Conservation (phyloP, 2,797 vertebrate species). For the Jordanella pulchra region DNA sequence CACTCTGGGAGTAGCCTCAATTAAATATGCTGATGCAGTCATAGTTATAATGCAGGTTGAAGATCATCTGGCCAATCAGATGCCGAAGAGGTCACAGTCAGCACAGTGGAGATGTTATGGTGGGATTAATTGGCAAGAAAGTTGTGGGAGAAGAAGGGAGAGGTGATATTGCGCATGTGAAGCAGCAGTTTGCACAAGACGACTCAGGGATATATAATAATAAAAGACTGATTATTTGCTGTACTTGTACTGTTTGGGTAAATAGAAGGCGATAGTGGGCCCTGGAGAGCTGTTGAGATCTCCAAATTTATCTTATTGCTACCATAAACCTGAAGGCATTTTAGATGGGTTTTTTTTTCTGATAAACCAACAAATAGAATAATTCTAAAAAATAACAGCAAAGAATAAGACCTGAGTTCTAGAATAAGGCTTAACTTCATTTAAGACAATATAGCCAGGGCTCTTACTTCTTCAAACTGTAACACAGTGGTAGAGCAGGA, state of each 20-base stretch:
- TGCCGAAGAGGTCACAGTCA: conserved; percentile 46
- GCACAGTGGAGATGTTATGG: conserved; percentile 46
- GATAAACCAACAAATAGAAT: background rate
- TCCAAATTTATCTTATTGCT: background rate
- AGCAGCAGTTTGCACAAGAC: conserved; percentile 14
- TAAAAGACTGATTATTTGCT: conserved; percentile 65
- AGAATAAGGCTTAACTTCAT: too few species aligned
- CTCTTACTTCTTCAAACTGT: too few species aligned
- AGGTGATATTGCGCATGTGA: background rate
- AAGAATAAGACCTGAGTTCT: too few species aligned
- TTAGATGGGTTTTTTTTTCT: background rate
- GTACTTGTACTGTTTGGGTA: conserved; percentile 43
- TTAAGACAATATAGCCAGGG: too few species aligned
- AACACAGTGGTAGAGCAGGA: too few species aligned
- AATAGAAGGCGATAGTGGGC: background rate
- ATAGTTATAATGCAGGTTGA: conserved; percentile 52
- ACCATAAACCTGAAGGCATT: background rate
- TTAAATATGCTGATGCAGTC: conserved; percentile 51
- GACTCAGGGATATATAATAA: conserved; percentile 52
- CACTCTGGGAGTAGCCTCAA: conserved; percentile 50
- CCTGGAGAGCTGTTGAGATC: background rate
- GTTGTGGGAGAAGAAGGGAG: conserved; percentile 22
- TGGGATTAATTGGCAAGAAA: conserved; percentile 54
- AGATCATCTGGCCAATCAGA: conserved; percentile 52
- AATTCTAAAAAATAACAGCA: too few species aligned